Evolutionary conservation across 2,888 invertebrate species (phyloP).

Genomic region (Trissolcus brochymenae): DNA sequence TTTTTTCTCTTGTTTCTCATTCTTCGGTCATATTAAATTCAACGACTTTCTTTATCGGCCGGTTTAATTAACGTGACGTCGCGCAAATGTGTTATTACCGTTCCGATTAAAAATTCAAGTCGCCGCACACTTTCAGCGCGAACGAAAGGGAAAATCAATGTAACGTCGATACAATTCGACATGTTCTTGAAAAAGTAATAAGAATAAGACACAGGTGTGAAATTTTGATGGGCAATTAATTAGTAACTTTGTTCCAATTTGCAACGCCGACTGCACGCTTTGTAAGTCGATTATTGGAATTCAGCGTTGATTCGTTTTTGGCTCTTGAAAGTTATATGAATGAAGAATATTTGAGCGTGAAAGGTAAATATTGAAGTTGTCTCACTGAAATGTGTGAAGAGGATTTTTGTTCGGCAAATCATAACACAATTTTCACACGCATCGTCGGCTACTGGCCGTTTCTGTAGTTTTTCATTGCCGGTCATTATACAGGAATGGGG

Average conservation of each 20-base stretch:
- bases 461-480: constrained; percentile 2
- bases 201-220: constrained; percentile 39
- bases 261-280: constrained; percentile 23
- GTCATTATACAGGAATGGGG: constrained; percentile 17
- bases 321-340: too few species aligned
- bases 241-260: constrained; percentile 47
- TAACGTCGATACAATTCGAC: constrained; percentile 32
- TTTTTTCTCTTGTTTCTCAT: constrained; percentile 18
- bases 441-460: not conserved
- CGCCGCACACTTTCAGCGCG: constrained; percentile 35
- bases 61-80: constrained; percentile 45
- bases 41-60: constrained; percentile 50
- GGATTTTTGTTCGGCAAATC: constrained; percentile 2
- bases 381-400: too few species aligned
- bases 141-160: constrained; percentile 32
- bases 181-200: constrained; percentile 50
- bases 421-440: constrained; percentile 20
- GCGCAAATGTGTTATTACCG: constrained; percentile 53
- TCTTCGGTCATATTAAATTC: constrained; percentile 26
- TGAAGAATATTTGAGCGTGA: constrained; percentile 8
- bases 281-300: too few species aligned
- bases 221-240: constrained; percentile 45
- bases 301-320: too few species aligned
- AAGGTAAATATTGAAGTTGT: not conserved
- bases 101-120: constrained; percentile 43